phyloP scores from a whole-genome alignment of 1,140 invertebrate species.

The Polypedilum pembai region DNA sequence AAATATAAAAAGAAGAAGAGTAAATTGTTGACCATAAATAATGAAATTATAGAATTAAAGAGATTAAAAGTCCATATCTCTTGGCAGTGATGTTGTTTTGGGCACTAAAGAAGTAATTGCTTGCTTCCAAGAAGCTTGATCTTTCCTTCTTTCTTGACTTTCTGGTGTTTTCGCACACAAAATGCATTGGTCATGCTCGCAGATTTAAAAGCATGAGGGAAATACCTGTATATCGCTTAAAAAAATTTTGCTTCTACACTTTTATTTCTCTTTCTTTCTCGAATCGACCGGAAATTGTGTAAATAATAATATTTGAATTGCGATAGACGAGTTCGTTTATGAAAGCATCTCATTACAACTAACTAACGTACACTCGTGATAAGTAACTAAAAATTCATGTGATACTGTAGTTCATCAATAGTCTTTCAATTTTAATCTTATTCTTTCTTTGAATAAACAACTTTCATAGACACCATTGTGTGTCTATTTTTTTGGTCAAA shows the following conservation, averaged over 20 bases:
- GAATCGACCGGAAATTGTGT: slow-evolving; percentile 11
- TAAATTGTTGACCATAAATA: slow-evolving; percentile 24
- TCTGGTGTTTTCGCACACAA: background rate
- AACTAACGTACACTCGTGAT: too few relatives aligned
- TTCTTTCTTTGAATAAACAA: too few relatives aligned
- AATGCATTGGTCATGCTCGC: background rate
- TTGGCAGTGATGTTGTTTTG: background rate
- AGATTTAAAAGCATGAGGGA: background rate
- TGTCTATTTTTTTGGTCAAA: too few relatives aligned
- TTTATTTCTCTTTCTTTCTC: background rate
- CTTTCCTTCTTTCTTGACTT: background rate
- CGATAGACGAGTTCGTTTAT: too few relatives aligned
- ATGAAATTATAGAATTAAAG: slow-evolving; percentile 26
- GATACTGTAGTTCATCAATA: too few relatives aligned
- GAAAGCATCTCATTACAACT: too few relatives aligned
- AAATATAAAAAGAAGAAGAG: background rate
- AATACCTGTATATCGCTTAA: background rate
- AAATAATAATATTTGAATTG: background rate
- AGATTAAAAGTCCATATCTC: slow-evolving; percentile 16
- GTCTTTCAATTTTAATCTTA: too few relatives aligned
- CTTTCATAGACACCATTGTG: too few relatives aligned
- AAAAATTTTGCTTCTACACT: too few relatives aligned
- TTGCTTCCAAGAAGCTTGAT: background rate
- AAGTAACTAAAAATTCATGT: too few relatives aligned
- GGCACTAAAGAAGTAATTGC: background rate